phyloP scores from a whole-genome alignment of 2,113 vertebrate species.

The Andinoacara biseriatus region DNA sequence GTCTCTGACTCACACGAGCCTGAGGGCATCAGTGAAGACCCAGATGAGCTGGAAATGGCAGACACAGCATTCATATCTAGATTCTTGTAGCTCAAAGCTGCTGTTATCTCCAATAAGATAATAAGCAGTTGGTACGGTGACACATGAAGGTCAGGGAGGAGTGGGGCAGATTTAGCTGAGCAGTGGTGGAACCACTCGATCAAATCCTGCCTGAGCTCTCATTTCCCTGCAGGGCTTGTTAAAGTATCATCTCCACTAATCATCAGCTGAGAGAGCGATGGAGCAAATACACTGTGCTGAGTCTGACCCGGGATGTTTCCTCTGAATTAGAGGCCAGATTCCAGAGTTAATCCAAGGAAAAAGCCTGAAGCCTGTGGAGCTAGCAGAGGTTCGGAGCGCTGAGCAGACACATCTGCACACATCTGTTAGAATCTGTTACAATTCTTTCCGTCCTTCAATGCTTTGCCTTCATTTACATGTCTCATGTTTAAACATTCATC shows the following conservation, averaged over 20 bases:
- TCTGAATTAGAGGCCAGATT: background rate
- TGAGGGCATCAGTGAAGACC: background rate
- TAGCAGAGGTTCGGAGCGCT: background rate
- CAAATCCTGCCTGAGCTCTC: constrained; percentile 24
- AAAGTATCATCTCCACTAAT: constrained; percentile 42
- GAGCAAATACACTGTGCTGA: background rate
- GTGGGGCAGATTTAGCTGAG: background rate
- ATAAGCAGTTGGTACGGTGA: background rate
- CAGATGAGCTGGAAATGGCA: background rate
- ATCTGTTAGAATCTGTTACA: background rate
- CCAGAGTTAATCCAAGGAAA: too few relatives aligned
- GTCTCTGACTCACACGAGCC: background rate
- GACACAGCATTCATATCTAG: background rate
- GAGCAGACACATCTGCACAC: background rate
- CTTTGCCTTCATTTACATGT: background rate
- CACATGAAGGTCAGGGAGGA: constrained; percentile 21
- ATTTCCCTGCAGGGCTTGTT: constrained; percentile 33
- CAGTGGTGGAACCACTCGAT: constrained; percentile 21
- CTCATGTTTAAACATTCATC: background rate
- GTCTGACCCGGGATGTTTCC: constrained; percentile 13
- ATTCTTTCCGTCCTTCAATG: background rate
- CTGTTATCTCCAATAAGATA: background rate
- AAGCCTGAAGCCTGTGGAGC: background rate
- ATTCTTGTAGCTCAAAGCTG: background rate
- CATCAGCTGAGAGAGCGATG: background rate